Base-by-base conservation (phyloP, 2,888 invertebrate species). In the Macropis europaea region DNA sequence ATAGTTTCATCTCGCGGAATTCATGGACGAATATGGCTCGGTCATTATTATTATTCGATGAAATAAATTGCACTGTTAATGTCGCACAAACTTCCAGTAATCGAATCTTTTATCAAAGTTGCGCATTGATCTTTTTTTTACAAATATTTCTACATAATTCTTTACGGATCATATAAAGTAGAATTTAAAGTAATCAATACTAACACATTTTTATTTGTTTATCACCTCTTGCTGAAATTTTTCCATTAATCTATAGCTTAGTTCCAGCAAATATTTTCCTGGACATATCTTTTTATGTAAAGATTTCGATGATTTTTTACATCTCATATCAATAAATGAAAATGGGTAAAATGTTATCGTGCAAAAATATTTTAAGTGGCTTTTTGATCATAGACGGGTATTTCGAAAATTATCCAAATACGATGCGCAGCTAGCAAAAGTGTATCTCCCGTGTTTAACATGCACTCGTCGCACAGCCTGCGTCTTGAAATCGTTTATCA, bases 11-110 rank as follows among this genome's bases (percentile, higher is more conserved):
- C 32, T 17, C 67, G 24, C 43, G 7, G 34, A 30, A 22, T 5
- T 57, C 24, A 13, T 57, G 36, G 17, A 38, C 9, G 22, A 17
- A 15, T 40, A 52, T 47, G 26, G 63, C 24, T 24, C 42, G 54
- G 43, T 42, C 42, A 40, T 48, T 42, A 32, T 6, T 43, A 54
- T 57, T 38, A 48, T 38, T 34, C 52, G 17, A 47, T 30, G 36
- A 64, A 43, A 59, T 59, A 28, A 56, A 34, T 36, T 56, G 26
- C 47, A 53, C 54, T 34, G 68, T 67, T 67, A 52, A 53, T 38
- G 24, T 26, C 30, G 34, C 66, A 53, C 38, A 40, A 36, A 38
- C 30, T 30, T 56, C 38, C 53, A 28, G 28, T 47, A 48, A 43
- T 17, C 34, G 13, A 30, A 45, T 34, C 52, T 61, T 26, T 30